Base-by-base conservation (phyloP, 2,888 invertebrate species). In the Crioceris asparagi region DNA sequence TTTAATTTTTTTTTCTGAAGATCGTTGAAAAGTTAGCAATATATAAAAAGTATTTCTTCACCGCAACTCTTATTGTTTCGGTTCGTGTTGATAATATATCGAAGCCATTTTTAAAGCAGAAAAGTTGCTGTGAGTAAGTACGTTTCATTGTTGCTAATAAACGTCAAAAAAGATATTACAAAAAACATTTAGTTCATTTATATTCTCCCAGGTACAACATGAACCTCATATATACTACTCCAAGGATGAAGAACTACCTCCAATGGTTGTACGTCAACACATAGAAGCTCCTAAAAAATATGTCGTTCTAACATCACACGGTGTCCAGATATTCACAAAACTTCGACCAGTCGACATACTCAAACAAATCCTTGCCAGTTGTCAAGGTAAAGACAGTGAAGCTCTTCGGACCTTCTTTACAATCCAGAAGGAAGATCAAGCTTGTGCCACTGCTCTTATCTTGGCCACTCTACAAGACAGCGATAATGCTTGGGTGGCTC, bases 281-380 rank as follows among this genome's bases (percentile, higher is more conserved):
- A 70, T 74, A 47, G 78, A 83, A 51, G 72, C 75, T 10, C 77
- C 81, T 1, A 71, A 79, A 25, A 79, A 79, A 56, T 86, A 90
- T 65, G 83, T 92, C 6, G 74, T 93, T 39, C 72, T 96, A 40
- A 91, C 90, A 3, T 83, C 87, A 30, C 85, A 85, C 59, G 90
- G 94, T 7, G 83, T 87, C 10, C 84, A 87, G 55, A 76, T 93
- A 45, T 72, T 91, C 44, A 72, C 78, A 36, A 82, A 91, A 55
- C 74, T 87, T 21, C 78, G 90, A 30, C 91, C 94, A 3, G 84
- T 90, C 0, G 94, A 96, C 62, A 72, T 93, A 45, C 68, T 97
- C 40, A 74, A 83, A 7, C 79, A 88, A 45, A 68, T 96, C 41
- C 68, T 96, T 18, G 64, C 81, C 1, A 83, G 87, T 49, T 83